Conservation (phyloP, 1,140 invertebrate species). For the Cepaea nemoralis region DNA sequence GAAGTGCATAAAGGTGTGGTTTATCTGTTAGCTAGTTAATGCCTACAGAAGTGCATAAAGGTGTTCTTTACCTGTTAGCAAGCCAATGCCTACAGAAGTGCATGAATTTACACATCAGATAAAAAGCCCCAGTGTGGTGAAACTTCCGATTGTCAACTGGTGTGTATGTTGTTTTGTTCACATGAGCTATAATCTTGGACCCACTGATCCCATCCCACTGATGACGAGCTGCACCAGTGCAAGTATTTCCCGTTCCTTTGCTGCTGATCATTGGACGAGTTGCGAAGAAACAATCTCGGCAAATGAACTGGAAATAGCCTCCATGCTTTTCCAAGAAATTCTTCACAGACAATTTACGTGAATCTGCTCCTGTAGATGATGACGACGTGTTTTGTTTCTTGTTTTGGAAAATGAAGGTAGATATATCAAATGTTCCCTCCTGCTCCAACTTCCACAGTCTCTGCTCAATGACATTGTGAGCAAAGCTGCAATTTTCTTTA, state of each 20-base stretch:
- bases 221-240: slow-evolving; percentile 52
- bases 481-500: slow-evolving; percentile 65
- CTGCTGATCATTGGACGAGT: slow-evolving; percentile 44
- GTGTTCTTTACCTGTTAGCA: slow-evolving; percentile 19
- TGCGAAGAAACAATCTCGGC: slow-evolving; percentile 58
- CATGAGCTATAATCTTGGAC: slow-evolving; percentile 59
- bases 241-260: slow-evolving; percentile 37
- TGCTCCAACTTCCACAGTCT: slow-evolving; percentile 66
- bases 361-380: neutral
- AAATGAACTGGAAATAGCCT: slow-evolving; percentile 64
- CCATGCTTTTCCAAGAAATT: slow-evolving; percentile 53
- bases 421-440: slow-evolving; percentile 60
- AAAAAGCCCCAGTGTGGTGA: slow-evolving; percentile 61
- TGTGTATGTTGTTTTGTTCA: slow-evolving; percentile 50
- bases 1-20: too few species aligned
- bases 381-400: slow-evolving; percentile 26
- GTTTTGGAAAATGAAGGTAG: slow-evolving; percentile 63
- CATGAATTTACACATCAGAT: slow-evolving; percentile 61
- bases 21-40: too few species aligned
- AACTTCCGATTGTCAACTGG: slow-evolving; percentile 59
- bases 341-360: neutral
- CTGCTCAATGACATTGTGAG: slow-evolving; percentile 64
- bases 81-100: slow-evolving; percentile 55
- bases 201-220: slow-evolving; percentile 54
- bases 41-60: too few species aligned